phyloP scores from a whole-genome alignment of 2,113 vertebrate genomes.

The Archilochus colubris region DNA sequence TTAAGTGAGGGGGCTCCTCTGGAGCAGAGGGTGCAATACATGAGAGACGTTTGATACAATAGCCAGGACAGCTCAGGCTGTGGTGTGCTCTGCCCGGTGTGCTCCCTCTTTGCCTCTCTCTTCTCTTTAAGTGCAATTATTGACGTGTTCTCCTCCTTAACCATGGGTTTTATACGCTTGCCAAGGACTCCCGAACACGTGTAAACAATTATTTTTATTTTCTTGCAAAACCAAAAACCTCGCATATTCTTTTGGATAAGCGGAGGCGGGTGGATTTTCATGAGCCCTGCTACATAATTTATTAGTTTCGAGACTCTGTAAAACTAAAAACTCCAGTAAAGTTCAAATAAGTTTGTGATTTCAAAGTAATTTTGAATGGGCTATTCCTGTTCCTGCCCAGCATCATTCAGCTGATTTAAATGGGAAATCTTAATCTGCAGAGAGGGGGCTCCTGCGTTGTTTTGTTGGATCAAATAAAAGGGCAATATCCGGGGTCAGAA shows the following conservation, averaged over 20 bases:
- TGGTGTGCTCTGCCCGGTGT: neutral
- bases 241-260: constrained; percentile 40
- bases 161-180: constrained; percentile 52
- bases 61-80: neutral
- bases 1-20: constrained; percentile 7
- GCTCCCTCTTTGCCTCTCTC: neutral
- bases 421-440: neutral
- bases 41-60: neutral
- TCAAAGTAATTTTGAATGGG: constrained; percentile 40
- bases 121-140: constrained; percentile 53
- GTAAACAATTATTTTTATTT: constrained; percentile 74
- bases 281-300: constrained; percentile 67
- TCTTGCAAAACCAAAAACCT: constrained; percentile 61
- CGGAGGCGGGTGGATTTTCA: constrained; percentile 37
- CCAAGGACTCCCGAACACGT: constrained; percentile 54
- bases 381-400: neutral
- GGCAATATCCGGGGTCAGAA: neutral
- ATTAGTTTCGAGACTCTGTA: constrained; percentile 73
- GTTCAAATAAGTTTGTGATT: constrained; percentile 62
- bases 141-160: constrained; percentile 40
- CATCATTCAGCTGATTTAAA: neutral
- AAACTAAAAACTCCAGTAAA: constrained; percentile 69
- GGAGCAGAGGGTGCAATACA: neutral
- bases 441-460: neutral
- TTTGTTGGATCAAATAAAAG: neutral